Conservation (phyloP, 1,140 invertebrate species). For the Centruroides sculpturatus region DNA sequence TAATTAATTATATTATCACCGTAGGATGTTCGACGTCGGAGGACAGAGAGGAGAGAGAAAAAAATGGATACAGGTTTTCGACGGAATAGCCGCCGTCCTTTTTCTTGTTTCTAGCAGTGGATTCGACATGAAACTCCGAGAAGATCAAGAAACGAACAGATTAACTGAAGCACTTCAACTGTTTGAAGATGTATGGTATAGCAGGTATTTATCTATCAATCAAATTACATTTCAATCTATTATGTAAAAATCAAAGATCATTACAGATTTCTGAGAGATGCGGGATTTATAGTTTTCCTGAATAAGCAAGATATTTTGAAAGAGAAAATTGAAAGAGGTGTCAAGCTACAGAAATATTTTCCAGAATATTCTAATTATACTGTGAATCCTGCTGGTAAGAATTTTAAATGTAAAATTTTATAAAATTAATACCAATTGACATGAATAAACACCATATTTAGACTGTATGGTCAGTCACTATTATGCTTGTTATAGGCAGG, state of each 20-base stretch:
- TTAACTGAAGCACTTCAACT: conserved; percentile 51
- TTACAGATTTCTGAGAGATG: conserved; percentile 48
- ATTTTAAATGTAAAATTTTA: conserved; percentile 6
- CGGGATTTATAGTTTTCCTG: conserved; percentile 60
- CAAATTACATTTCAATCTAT: background rate
- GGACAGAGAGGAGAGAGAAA: conserved; percentile 66
- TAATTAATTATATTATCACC: too few relatives aligned
- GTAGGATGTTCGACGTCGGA: conserved; percentile 55
- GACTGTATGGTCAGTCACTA: too few relatives aligned
- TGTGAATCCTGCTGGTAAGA: conserved; percentile 14
- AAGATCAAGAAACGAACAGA: conserved; percentile 51
- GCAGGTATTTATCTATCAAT: conserved; percentile 37
- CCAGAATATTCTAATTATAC: conserved; percentile 42
- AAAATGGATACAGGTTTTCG: conserved; percentile 72
- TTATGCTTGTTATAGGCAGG: too few relatives aligned
- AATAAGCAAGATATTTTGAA: conserved; percentile 67
- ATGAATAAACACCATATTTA: too few relatives aligned
- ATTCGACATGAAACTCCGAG: conserved; percentile 58
- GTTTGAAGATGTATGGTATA: conserved; percentile 60
- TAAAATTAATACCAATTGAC: too few relatives aligned
- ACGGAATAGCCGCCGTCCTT: conserved; percentile 60
- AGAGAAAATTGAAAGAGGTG: conserved; percentile 50
- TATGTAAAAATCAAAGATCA: too few relatives aligned
- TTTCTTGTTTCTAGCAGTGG: conserved; percentile 61
- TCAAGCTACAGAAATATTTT: conserved; percentile 45